Evolutionary conservation across 2,888 invertebrate species (phyloP).

Genomic region (Limenitis camilla): DNA sequence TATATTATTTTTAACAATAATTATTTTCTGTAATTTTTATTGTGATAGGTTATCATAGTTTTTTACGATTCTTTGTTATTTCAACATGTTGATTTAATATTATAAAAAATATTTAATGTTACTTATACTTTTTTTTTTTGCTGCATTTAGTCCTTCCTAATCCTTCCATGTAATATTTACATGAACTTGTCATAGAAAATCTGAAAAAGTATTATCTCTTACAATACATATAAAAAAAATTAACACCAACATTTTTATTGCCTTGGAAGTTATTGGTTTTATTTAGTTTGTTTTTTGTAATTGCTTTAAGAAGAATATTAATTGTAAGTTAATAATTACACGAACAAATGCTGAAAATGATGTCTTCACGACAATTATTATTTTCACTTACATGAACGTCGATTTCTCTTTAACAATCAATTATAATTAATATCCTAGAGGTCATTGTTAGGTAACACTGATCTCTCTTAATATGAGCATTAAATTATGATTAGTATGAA

Average conservation of each 20-base stretch:
- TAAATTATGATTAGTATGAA: no score
- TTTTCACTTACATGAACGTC: slow-evolving; percentile 12
- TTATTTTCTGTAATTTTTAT: slow-evolving; percentile 1
- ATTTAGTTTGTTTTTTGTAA: no score
- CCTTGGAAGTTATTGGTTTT: no score
- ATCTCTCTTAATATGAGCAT: background rate
- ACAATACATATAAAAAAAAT: no score
- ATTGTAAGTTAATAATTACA: slow-evolving; percentile 9
- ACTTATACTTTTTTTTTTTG: no score
- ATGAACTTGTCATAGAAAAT: no score
- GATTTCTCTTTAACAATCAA: slow-evolving; percentile 11
- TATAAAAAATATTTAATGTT: background rate
- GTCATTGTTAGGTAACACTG: slow-evolving; percentile 14
- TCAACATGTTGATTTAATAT: slow-evolving; percentile 3
- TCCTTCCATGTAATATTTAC: no score
- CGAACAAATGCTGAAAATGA: slow-evolving; percentile 1
- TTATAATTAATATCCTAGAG: slow-evolving; percentile 12
- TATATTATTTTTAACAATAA: no score
- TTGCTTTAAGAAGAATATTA: background rate
- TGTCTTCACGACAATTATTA: slow-evolving; percentile 12
- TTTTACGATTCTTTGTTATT: slow-evolving; percentile 4
- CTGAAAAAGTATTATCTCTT: no score
- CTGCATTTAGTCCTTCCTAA: no score
- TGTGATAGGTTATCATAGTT: slow-evolving; percentile 16
- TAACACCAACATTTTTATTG: no score